A percentile compares a stretch with the other conserved stretches of the same genome.
These are phyloP conservation scores for Ciconia nigra DNA, from an alignment of 2,797 vertebrate genomes.

Conservation along the genomic window DNA sequence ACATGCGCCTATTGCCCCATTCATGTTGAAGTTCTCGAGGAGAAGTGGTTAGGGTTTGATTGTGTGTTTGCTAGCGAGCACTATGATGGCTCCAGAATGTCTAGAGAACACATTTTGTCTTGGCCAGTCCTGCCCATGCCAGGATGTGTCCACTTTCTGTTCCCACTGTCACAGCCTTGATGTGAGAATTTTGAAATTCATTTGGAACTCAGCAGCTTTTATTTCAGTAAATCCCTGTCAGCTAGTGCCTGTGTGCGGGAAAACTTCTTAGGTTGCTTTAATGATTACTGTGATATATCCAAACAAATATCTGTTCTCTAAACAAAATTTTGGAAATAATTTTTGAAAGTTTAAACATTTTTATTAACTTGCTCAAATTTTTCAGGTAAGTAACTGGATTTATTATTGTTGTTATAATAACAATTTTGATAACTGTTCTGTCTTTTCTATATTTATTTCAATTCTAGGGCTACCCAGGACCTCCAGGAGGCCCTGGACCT, in stretches of 20 bases:
- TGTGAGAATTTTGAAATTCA: background rate
- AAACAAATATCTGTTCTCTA: background rate
- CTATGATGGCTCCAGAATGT: background rate
- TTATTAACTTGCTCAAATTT: background rate
- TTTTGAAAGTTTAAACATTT: background rate
- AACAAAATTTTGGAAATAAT: background rate
- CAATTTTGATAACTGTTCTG: background rate
- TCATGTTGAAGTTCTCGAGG: background rate
- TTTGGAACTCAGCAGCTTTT: background rate
- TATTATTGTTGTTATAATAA: background rate
- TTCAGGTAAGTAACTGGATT: background rate
- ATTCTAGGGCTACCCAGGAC: conserved; percentile 89
- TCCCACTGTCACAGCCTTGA: background rate
- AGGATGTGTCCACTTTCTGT: background rate
- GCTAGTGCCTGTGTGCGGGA: background rate
- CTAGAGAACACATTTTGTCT: background rate
- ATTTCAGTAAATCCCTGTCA: background rate
- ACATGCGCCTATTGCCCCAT: rapidly evolving
- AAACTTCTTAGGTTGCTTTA: background rate
- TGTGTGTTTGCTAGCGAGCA: background rate
- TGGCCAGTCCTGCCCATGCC: background rate
- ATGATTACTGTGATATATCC: background rate
- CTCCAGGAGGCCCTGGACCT: conserved; percentile 85
- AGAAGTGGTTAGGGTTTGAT: background rate
- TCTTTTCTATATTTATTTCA: conserved; percentile 29